phyloP scores from a whole-genome alignment of 2,797 vertebrate species.

The Mormyrus hasselquistii region DNA sequence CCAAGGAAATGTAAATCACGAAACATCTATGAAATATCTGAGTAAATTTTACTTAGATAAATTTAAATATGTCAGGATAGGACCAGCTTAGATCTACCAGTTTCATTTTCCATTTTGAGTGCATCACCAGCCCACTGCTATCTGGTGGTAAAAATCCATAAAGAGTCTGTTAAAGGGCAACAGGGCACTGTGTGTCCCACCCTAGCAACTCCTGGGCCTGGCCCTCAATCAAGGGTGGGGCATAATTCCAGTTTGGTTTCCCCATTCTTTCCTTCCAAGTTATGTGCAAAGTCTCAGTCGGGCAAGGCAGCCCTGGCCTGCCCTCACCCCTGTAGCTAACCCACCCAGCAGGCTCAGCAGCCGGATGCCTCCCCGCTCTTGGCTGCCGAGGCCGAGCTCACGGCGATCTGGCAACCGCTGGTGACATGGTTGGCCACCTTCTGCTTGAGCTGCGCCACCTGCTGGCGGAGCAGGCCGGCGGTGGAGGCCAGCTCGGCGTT shows the following conservation, averaged over 20 bases:
- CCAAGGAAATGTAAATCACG: slow-evolving; percentile 10
- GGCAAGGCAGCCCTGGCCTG: not conserved
- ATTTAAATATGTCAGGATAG: slow-evolving; percentile 10
- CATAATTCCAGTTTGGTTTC: not conserved
- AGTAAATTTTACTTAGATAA: slow-evolving; percentile 19
- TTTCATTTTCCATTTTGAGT: slow-evolving; percentile 16
- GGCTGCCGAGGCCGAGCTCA: slow-evolving; percentile 41
- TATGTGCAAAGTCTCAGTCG: slow-evolving; percentile 12
- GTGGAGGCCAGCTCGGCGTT: slow-evolving; percentile 80
- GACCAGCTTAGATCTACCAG: not conserved
- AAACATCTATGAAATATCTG: not conserved
- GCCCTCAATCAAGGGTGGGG: not conserved
- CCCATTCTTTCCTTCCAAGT: slow-evolving; percentile 11
- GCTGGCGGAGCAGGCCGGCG: slow-evolving; percentile 71
- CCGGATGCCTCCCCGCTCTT: slow-evolving; percentile 53
- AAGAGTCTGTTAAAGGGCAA: not conserved
- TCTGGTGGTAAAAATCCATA: not conserved
- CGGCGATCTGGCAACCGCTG: slow-evolving; percentile 73
- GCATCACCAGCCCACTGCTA: not conserved
- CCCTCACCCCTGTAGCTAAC: not conserved
- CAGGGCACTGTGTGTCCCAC: not conserved
- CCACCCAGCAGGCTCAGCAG: slow-evolving; percentile 53
- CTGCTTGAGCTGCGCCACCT: slow-evolving; percentile 79
- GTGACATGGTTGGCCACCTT: slow-evolving; percentile 83
- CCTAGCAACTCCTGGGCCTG: not conserved